Percentiles rank a stretch among this genome's conserved stretches.
Evolutionary conservation across 2,113 vertebrate species (phyloP).

Genomic region (Epinephelus cyanopodus): DNA sequence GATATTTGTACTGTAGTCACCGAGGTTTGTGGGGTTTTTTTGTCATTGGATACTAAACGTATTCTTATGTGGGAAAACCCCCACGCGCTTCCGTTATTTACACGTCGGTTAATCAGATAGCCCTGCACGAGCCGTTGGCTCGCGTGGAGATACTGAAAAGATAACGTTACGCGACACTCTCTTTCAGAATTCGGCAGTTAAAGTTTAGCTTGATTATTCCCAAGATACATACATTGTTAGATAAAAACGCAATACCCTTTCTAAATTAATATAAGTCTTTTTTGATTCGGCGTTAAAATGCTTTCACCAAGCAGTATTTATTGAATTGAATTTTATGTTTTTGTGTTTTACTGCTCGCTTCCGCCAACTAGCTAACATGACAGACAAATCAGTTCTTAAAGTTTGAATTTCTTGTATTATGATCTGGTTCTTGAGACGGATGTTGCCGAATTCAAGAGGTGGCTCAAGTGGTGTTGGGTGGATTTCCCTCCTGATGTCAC

Average conservation of each 20-base stretch:
- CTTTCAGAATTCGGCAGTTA: neutral
- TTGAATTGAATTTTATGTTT: neutral
- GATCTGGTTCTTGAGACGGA: neutral
- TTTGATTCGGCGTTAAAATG: neutral
- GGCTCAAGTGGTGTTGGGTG: neutral
- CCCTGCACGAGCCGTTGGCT: neutral
- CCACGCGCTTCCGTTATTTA: neutral
- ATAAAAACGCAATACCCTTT: accelerated
- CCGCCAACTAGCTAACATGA: neutral
- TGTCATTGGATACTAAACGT: accelerated
- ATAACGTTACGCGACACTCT: neutral
- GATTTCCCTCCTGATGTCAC: neutral
- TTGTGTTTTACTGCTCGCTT: neutral
- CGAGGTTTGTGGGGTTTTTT: slow-evolving; percentile 22
- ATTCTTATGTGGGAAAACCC: neutral
- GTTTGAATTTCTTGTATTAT: neutral
- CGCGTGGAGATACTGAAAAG: neutral
- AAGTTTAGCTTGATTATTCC: neutral
- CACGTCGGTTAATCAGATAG: neutral
- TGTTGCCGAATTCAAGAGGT: neutral
- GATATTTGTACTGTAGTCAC: no score
- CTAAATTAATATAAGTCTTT: neutral
- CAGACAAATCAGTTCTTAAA: neutral
- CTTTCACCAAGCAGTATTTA: neutral
- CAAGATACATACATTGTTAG: neutral